Base-by-base conservation (phyloP, 2,888 invertebrate species). In the Apantesis nais region DNA sequence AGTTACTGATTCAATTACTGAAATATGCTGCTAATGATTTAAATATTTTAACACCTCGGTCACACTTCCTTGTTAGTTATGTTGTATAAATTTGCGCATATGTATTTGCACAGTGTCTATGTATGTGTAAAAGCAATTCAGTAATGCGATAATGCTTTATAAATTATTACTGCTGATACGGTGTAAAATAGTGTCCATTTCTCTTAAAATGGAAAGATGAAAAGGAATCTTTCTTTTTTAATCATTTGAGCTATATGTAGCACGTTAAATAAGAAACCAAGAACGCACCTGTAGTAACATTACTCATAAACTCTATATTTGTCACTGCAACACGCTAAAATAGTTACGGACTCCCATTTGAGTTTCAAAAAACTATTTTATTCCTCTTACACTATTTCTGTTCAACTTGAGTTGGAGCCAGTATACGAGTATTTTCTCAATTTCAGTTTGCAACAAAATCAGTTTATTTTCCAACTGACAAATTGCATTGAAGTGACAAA, bases 401-500 rank as follows among this genome's bases (percentile, higher is more conserved):
- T 77, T 78, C 84, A 92, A 91, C 88, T 92, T 90, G 75, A 83
- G 86, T 58, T 87, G 83, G 87, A 79, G 83, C 84, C 58, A 82
- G 85, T 87, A 85, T 86, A 83, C 87, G 86, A 88, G 86, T 85
- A 89, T 92, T 92, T 91, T 91, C 93, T 91, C 93, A 91, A 92
- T 92, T 92, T 92, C 90, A 92, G 92, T 93, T 93, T 89, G 89
- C 90, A 93, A 93, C 92, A 92, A 93, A 92, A 92, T 93, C 91
- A 90, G 91, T 93, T 93, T 93, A 93, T 92, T 91, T 90, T 89
- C 89, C 86, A 85, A 89, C 89, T 92, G 90, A 92, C 89, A 92
- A 93, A 93, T 93, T 92, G 91, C 88, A 90, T 89, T 89, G 88
- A 87, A 90, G 88, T 88, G 91, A 92, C 90, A 90, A 91, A 90